These are phyloP conservation scores for Lytechinus variegatus DNA, from an alignment of 35 echinoderm and acorn worm species.

Conservation along the genomic window DNA sequence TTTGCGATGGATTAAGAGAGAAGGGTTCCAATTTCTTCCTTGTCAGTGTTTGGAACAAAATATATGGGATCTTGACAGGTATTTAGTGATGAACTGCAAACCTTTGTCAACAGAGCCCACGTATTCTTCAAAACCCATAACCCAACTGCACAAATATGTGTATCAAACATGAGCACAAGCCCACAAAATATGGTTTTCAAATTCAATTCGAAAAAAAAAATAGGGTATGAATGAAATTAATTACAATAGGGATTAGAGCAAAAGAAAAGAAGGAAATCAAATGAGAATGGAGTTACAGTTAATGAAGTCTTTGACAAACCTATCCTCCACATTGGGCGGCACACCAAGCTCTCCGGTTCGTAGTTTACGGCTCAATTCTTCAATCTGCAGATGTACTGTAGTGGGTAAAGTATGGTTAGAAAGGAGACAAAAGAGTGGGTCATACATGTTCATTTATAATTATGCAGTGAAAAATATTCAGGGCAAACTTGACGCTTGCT, in stretches of 20 bases:
- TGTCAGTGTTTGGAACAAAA: too few species aligned
- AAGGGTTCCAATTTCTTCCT: too few species aligned
- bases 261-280: constrained; percentile 59
- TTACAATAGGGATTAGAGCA: not conserved
- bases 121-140: not conserved
- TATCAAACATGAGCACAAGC: not conserved
- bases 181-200: not conserved
- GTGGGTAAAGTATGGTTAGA: constrained; percentile 76
- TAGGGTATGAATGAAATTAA: not conserved
- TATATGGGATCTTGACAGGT: too few species aligned
- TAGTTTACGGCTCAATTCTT: constrained; percentile 93
- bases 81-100: too few species aligned
- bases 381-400: constrained; percentile 98
- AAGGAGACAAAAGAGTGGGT: constrained; percentile 70
- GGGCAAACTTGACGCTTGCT: not conserved
- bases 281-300: constrained; percentile 69
- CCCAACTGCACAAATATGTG: not conserved
- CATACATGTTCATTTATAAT: not conserved
- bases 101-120: too few species aligned
- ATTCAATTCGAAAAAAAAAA: not conserved
- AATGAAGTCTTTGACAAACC: constrained; percentile 90
- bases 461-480: not conserved
- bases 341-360: constrained; percentile 95
- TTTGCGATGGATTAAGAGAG: too few species aligned
- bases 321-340: constrained; percentile 95